phyloP scores from a whole-genome alignment of 2,113 vertebrate species.

The Elaphurus davidianus region DNA sequence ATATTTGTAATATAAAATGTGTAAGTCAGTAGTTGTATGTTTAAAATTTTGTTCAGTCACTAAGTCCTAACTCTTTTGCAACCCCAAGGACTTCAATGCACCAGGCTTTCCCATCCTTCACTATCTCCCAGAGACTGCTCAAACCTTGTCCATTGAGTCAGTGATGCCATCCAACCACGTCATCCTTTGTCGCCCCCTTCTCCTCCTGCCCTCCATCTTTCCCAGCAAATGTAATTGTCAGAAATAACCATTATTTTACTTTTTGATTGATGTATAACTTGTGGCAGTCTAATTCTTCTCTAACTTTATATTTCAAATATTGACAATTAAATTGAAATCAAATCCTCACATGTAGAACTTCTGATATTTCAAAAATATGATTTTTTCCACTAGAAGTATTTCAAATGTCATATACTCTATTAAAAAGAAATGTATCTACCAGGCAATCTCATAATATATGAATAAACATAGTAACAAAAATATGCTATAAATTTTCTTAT shows the following conservation, averaged over 20 bases:
- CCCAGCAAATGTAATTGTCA: background rate
- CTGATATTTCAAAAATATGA: background rate
- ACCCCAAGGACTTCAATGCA: background rate
- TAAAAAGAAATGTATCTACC: background rate
- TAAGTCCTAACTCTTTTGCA: fast-evolving
- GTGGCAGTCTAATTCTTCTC: background rate
- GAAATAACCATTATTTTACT: background rate
- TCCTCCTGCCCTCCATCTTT: background rate
- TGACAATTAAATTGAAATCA: background rate
- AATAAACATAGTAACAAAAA: background rate
- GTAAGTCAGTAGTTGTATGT: background rate
- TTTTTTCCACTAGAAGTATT: background rate
- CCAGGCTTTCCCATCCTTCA: background rate
- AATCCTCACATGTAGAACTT: background rate
- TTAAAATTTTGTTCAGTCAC: background rate
- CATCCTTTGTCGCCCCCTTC: background rate
- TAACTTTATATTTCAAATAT: background rate
- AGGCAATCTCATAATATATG: background rate
- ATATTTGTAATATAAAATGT: background rate
- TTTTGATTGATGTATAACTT: background rate
- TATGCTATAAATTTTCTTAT: background rate
- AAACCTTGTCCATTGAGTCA: background rate
- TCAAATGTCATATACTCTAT: background rate
- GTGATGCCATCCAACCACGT: too few species aligned
- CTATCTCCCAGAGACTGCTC: background rate